Conservation (phyloP, 2,888 invertebrate species). For the Campopleginae sp. region DNA sequence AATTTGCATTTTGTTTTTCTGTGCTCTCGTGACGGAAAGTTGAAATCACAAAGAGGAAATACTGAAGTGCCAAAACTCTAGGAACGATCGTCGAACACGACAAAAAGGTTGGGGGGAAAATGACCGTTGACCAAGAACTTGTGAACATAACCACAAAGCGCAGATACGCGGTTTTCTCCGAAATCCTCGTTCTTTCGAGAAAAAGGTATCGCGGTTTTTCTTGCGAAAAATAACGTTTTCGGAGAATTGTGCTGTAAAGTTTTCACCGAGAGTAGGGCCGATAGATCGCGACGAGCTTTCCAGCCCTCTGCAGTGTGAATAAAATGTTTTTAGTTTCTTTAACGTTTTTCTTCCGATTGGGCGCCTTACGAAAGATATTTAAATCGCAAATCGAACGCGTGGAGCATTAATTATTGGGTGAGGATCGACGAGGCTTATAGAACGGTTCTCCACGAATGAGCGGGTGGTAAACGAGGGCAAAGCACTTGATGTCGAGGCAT, state of each 20-base stretch:
- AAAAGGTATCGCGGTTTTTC: too few species aligned
- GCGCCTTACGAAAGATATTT: background rate
- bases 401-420: background rate
- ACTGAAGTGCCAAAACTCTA: too few species aligned
- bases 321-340: background rate
- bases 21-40: background rate
- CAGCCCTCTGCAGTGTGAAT: background rate
- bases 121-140: too few species aligned
- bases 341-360: background rate
- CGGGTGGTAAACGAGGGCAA: slow-evolving; percentile 49
- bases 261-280: background rate
- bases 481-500: slow-evolving; percentile 15
- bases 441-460: background rate
- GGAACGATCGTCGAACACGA: too few species aligned
- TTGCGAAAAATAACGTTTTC: too few species aligned
- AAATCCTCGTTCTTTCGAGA: too few species aligned
- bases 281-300: background rate
- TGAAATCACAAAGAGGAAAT: background rate
- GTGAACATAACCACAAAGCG: too few species aligned
- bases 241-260: background rate
- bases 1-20: background rate
- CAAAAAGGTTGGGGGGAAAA: too few species aligned
- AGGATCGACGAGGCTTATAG: background rate
- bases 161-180: too few species aligned
- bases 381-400: background rate